These are phyloP conservation scores for Ispidina lecontei DNA, from an alignment of 2,797 vertebrate species.

Conservation along the genomic window DNA sequence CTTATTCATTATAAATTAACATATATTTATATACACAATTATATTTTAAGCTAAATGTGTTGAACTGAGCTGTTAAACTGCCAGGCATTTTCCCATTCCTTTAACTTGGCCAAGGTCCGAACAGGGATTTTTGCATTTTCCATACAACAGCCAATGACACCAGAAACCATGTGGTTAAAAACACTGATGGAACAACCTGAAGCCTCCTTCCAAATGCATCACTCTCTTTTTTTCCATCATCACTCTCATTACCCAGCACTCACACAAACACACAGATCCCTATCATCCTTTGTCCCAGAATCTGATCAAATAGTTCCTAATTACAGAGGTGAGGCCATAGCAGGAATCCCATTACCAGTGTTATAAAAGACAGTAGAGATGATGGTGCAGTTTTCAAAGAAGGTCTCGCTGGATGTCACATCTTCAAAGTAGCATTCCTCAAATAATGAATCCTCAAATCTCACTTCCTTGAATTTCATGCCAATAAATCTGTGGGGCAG, in stretches of 20 bases:
- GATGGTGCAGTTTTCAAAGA: slow-evolving; percentile 96
- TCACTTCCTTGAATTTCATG: slow-evolving; percentile 94
- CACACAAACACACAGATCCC: not conserved
- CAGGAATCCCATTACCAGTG: slow-evolving; percentile 82
- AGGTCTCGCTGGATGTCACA: slow-evolving; percentile 90
- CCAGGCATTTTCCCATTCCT: not conserved
- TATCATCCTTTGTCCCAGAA: not conserved
- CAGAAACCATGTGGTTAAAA: not conserved
- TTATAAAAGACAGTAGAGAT: slow-evolving; percentile 90
- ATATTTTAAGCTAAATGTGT: not conserved
- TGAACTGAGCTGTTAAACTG: not conserved
- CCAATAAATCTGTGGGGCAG: slow-evolving; percentile 85
- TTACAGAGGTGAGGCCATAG: not conserved
- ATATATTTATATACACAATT: not conserved
- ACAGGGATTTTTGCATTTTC: not conserved
- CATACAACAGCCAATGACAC: not conserved
- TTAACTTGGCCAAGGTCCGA: not conserved
- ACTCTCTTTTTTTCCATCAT: not conserved
- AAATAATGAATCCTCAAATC: slow-evolving; percentile 91
- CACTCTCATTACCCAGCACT: not conserved
- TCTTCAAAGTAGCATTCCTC: slow-evolving; percentile 96
- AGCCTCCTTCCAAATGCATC: not conserved
- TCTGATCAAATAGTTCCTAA: not conserved
- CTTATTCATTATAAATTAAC: not conserved
- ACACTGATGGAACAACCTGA: not conserved